Percentiles rank a stretch among this genome's conserved stretches.
Conservation (phyloP, 2,797 vertebrate genomes). For the Epinephelus coioides region DNA sequence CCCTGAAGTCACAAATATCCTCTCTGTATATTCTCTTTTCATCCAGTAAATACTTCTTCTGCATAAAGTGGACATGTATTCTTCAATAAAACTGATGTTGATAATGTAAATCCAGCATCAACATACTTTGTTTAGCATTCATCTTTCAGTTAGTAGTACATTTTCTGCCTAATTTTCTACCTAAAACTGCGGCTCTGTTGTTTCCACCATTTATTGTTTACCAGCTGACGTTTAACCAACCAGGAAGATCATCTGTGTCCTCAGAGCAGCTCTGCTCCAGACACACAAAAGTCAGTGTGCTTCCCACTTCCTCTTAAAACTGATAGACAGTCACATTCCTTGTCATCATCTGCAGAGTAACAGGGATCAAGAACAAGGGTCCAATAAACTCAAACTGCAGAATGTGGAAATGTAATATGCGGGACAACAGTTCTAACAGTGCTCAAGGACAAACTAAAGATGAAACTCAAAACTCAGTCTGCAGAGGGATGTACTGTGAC, state of each 20-base stretch:
- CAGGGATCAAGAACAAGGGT: constrained; percentile 4
- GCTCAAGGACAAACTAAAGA: constrained; percentile 39
- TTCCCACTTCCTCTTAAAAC: constrained; percentile 24
- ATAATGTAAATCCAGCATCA: background rate
- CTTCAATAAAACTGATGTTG: too few relatives aligned
- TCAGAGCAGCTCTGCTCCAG: constrained; percentile 11
- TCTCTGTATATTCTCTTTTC: too few relatives aligned
- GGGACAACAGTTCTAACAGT: background rate
- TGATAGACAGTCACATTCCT: constrained; percentile 36
- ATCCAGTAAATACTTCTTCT: too few relatives aligned
- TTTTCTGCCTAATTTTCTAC: background rate
- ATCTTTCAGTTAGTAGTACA: background rate
- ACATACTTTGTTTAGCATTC: background rate
- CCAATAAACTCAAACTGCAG: constrained; percentile 19
- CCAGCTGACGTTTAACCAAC: background rate
- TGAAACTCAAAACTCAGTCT: constrained; percentile 10
- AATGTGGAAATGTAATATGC: constrained; percentile 24
- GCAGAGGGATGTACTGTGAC: constrained; percentile 31
- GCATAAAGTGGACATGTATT: too few relatives aligned
- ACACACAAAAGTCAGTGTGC: constrained; percentile 13
- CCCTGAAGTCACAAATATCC: too few relatives aligned
- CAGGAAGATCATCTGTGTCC: background rate
- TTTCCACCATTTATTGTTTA: background rate
- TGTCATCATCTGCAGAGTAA: constrained; percentile 15
- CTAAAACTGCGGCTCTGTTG: background rate